phyloP scores from a whole-genome alignment of 1,140 invertebrate genomes.

The Pogonomyrmex barbatus region DNA sequence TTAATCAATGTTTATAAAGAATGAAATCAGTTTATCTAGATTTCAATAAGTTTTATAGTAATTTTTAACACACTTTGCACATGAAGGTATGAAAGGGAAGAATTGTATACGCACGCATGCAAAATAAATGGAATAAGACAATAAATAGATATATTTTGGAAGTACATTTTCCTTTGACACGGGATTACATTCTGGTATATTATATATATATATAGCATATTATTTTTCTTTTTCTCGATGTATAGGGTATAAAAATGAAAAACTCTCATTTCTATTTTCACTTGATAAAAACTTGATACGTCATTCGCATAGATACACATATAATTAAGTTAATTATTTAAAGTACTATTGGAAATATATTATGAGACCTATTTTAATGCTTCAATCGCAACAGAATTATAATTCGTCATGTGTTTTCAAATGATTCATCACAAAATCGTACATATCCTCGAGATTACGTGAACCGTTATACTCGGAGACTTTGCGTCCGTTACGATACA shows the following conservation, averaged over 20 bases:
- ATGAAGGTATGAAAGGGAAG: not conserved
- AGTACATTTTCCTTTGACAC: conserved; percentile 17
- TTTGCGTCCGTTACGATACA: conserved; percentile 90
- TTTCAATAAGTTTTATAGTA: not conserved
- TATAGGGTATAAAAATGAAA: conserved; percentile 56
- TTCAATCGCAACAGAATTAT: conserved; percentile 70
- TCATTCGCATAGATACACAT: not conserved
- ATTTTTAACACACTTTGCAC: not conserved
- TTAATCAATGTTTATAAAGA: not conserved
- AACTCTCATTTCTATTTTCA: not conserved
- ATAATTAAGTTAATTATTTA: conserved; percentile 20
- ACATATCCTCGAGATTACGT: conserved; percentile 89
- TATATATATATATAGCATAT: not conserved
- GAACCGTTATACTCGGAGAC: conserved; percentile 91
- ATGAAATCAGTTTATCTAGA: not conserved
- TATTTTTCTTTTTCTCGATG: conserved; percentile 6
- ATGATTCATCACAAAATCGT: conserved; percentile 88
- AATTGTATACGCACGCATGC: not conserved
- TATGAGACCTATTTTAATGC: not conserved
- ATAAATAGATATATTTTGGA: conserved; percentile 52
- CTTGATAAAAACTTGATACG: not conserved
- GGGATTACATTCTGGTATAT: not conserved
- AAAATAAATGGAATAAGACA: conserved; percentile 4
- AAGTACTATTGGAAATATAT: conserved; percentile 33
- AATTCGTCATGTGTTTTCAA: conserved; percentile 87